A percentile compares a stretch with the other conserved stretches of the same genome.
Evolutionary conservation across 1,140 invertebrate genomes (phyloP).

Genomic region (Trichonephila inaurata): DNA sequence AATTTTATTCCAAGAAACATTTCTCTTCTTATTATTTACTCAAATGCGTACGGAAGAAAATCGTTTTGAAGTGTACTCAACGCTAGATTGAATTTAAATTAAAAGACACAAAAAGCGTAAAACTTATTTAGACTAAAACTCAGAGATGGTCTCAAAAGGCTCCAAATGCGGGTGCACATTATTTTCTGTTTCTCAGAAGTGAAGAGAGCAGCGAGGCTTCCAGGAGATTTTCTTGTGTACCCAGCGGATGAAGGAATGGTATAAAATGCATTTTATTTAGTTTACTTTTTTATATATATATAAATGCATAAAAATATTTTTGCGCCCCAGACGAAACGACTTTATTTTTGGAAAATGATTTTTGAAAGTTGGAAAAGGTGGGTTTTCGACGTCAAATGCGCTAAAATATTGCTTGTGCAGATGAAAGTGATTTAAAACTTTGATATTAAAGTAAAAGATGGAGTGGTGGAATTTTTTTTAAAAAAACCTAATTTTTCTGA

Average conservation of each 20-base stretch:
- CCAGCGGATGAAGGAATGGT: background rate
- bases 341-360: too few species aligned
- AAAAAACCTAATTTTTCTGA: too few species aligned
- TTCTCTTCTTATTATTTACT: constrained; percentile 26
- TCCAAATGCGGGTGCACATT: background rate
- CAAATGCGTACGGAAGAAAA: background rate
- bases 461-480: too few species aligned
- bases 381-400: too few species aligned
- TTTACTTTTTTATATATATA: too few species aligned
- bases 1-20: background rate
- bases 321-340: too few species aligned
- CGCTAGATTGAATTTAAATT: constrained; percentile 60
- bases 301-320: too few species aligned
- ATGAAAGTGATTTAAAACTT: too few species aligned
- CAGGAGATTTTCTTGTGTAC: background rate
- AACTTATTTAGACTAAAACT: background rate
- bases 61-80: constrained; percentile 28
- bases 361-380: too few species aligned
- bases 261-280: background rate
- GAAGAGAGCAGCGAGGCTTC: background rate
- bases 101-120: constrained; percentile 48
- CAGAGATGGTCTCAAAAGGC: background rate
- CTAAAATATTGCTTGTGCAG: too few species aligned
- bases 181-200: background rate
- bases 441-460: too few species aligned